phyloP scores from a whole-genome alignment of 2,888 invertebrate species.

The Drosophila mulleri region DNA sequence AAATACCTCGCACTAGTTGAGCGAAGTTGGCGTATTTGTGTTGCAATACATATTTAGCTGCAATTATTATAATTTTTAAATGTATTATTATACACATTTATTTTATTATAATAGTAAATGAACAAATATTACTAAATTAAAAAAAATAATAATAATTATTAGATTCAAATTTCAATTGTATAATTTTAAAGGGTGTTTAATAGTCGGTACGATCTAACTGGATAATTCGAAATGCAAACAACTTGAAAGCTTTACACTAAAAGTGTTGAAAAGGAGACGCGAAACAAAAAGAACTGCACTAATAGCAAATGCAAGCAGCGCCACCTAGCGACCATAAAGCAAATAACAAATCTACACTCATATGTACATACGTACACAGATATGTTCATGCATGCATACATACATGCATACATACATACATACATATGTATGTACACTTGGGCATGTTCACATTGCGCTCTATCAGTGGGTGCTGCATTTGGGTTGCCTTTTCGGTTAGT shows the following conservation, averaged over 20 bases:
- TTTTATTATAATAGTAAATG: too few relatives aligned
- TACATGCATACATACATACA: not conserved
- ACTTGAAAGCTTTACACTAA: not conserved
- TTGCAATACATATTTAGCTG: too few relatives aligned
- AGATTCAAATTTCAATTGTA: too few relatives aligned
- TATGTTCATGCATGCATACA: conserved; percentile 4
- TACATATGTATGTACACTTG: not conserved
- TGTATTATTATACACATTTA: too few relatives aligned
- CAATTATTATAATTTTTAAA: too few relatives aligned
- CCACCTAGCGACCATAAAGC: conserved; percentile 39
- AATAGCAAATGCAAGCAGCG: conserved; percentile 47
- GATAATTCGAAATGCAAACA: conserved; percentile 44
- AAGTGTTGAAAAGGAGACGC: conserved; percentile 28
- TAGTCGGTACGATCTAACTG: not conserved
- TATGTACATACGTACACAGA: too few relatives aligned
- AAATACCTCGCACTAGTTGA: not conserved
- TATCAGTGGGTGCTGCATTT: conserved; percentile 53
- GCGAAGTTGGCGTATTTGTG: conserved; percentile 5
- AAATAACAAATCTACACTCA: conserved; percentile 28
- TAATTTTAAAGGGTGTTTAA: not conserved
- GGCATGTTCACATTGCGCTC: conserved; percentile 11
- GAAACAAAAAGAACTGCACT: conserved; percentile 22
- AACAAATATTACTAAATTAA: too few relatives aligned
- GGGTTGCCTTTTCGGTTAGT: conserved; percentile 48
- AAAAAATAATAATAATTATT: too few relatives aligned